A percentile compares a stretch with the other conserved stretches of the same genome.
phyloP scores from a whole-genome alignment of 2,888 invertebrate genomes.

The Therioaphis trifolii region DNA sequence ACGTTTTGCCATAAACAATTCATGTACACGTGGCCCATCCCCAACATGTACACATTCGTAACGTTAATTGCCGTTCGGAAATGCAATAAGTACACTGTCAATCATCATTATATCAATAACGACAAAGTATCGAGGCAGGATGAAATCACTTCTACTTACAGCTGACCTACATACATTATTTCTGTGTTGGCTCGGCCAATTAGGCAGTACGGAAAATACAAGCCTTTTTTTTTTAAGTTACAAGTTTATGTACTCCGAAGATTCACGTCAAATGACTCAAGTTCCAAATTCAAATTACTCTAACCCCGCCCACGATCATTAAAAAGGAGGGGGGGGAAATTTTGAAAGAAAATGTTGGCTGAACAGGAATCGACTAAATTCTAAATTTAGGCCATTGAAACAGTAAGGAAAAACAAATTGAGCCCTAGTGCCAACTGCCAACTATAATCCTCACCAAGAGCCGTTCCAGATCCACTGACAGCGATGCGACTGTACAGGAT shows the following conservation, averaged over 20 bases:
- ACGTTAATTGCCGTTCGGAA: constrained; percentile 15
- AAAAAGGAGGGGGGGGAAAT: constrained; percentile 22
- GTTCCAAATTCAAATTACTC: constrained; percentile 29
- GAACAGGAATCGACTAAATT: constrained; percentile 15
- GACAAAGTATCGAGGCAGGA: neutral
- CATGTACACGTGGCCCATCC: neutral
- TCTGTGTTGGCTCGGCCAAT: constrained; percentile 35
- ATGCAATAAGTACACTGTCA: constrained; percentile 7
- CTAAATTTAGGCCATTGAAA: constrained; percentile 53
- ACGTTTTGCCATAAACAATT: neutral
- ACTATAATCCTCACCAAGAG: constrained; percentile 45
- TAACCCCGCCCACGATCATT: constrained; percentile 3
- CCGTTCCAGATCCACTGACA: constrained; percentile 13
- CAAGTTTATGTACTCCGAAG: constrained; percentile 12
- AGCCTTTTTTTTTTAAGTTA: constrained; percentile 35
- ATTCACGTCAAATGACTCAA: constrained; percentile 35
- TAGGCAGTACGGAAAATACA: constrained; percentile 16
- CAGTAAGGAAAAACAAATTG: constrained; percentile 47
- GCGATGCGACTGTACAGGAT: neutral
- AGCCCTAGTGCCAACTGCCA: constrained; percentile 54
- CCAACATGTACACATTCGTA: neutral
- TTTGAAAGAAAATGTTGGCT: constrained; percentile 50
- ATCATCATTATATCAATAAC: neutral
- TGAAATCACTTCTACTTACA: constrained; percentile 35
- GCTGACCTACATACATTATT: constrained; percentile 48